Evolutionary conservation across 2,113 vertebrate species (phyloP).

Genomic region (Leptodactylus fuscus): DNA sequence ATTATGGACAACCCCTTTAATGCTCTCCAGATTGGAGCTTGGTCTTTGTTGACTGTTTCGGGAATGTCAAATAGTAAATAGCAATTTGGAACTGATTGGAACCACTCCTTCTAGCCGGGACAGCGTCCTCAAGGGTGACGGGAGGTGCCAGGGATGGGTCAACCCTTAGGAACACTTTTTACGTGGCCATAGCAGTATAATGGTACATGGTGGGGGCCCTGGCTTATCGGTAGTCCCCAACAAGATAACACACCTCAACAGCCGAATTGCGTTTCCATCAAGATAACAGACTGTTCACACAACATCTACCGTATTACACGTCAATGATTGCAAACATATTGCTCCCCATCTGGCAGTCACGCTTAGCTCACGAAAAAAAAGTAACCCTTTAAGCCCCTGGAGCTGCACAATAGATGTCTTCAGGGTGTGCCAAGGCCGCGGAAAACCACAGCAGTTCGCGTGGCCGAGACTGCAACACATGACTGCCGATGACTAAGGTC

Average conservation of each 20-base stretch:
- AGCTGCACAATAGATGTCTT: background rate
- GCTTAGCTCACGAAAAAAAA: background rate
- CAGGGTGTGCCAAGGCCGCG: background rate
- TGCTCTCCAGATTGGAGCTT: too few species aligned
- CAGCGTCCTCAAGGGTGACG: too few species aligned
- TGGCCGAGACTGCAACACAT: background rate
- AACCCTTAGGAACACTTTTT: too few species aligned
- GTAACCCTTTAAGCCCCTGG: background rate
- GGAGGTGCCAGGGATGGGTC: too few species aligned
- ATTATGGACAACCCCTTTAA: background rate
- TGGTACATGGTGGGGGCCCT: background rate
- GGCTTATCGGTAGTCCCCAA: background rate
- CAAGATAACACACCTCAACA: background rate
- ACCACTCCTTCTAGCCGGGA: too few species aligned
- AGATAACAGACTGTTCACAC: background rate
- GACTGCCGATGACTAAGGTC: constrained; percentile 22
- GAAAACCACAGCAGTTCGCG: too few species aligned
- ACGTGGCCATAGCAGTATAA: too few species aligned
- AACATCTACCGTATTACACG: background rate
- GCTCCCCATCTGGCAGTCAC: constrained; percentile 27
- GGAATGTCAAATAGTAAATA: too few species aligned
- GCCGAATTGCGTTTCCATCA: background rate
- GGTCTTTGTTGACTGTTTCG: too few species aligned
- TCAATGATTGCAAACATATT: background rate
- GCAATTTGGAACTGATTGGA: too few species aligned